Percentiles rank a stretch among this genome's conserved stretches.
Conservation (phyloP, 2,797 vertebrate genomes). For the Sebastolobus altivelis region DNA sequence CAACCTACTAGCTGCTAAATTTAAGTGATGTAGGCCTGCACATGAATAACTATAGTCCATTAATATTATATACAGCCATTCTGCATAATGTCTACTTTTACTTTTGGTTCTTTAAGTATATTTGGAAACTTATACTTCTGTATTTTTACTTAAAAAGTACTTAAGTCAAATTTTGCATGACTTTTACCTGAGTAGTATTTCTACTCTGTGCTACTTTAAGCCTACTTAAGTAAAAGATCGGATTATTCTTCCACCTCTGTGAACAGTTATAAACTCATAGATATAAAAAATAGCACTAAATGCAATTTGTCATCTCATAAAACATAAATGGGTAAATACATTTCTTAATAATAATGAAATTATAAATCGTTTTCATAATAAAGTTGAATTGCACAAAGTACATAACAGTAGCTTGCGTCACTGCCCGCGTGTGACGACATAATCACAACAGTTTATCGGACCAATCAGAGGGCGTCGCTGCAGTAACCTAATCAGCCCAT, state of each 20-base stretch:
- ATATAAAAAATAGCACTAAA: background rate
- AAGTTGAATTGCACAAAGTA: background rate
- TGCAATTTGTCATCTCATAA: background rate
- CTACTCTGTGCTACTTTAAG: background rate
- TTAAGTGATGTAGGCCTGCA: background rate
- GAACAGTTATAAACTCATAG: background rate
- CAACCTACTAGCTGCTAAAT: background rate
- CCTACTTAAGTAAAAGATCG: background rate
- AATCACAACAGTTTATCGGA: slow-evolving; percentile 82
- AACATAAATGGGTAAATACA: background rate
- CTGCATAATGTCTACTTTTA: background rate
- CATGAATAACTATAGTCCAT: background rate
- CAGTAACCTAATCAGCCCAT: slow-evolving; percentile 41
- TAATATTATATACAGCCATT: background rate
- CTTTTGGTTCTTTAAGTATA: background rate
- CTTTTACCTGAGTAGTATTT: background rate
- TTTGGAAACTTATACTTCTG: background rate
- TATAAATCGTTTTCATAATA: background rate
- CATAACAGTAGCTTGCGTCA: slow-evolving; percentile 48
- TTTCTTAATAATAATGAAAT: background rate
- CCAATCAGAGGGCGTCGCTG: slow-evolving; percentile 82
- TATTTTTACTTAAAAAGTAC: background rate
- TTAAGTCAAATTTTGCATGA: background rate
- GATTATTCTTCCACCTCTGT: background rate
- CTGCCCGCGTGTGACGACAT: slow-evolving; percentile 59